A percentile compares a stretch with the other conserved stretches of the same genome.
Conservation (phyloP, 2,888 invertebrate genomes). For the Clepsis dumicolana region DNA sequence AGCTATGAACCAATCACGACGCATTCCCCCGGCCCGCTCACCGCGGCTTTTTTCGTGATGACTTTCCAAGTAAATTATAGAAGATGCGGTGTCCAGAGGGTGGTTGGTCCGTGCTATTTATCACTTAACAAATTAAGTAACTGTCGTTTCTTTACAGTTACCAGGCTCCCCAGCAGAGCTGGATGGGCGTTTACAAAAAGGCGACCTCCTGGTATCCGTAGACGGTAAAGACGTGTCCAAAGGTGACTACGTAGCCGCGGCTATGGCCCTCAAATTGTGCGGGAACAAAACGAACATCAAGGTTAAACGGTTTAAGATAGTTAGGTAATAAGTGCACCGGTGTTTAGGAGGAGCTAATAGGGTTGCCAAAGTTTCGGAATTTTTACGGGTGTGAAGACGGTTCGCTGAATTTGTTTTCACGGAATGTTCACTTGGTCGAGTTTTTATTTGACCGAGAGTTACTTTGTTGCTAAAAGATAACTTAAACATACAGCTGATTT, state of each 20-base stretch:
- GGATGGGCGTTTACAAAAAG: slow-evolving; percentile 95
- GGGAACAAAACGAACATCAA: slow-evolving; percentile 93
- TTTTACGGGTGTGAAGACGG: too few relatives aligned
- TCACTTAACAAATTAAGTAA: neutral
- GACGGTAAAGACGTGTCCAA: slow-evolving; percentile 94
- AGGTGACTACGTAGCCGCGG: slow-evolving; percentile 93
- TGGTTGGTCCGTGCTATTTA: too few relatives aligned
- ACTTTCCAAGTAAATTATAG: too few relatives aligned
- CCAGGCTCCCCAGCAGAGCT: slow-evolving; percentile 95
- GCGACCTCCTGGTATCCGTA: slow-evolving; percentile 95
- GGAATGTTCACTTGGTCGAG: too few relatives aligned
- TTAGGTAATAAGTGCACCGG: slow-evolving; percentile 60
- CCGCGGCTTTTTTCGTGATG: too few relatives aligned
- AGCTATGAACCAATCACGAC: too few relatives aligned
- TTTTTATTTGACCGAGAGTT: too few relatives aligned
- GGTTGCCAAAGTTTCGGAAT: slow-evolving; percentile 5
- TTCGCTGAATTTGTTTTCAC: too few relatives aligned
- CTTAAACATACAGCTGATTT: too few relatives aligned
- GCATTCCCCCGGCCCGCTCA: too few relatives aligned
- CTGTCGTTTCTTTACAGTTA: slow-evolving; percentile 83
- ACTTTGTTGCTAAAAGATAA: too few relatives aligned
- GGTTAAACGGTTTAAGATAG: slow-evolving; percentile 94
- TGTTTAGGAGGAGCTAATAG: neutral
- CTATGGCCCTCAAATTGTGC: slow-evolving; percentile 95
- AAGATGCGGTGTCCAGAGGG: too few relatives aligned